These are phyloP conservation scores for Lagodon rhomboides DNA, from an alignment of 2,797 vertebrate genomes.

Conservation along the genomic window DNA sequence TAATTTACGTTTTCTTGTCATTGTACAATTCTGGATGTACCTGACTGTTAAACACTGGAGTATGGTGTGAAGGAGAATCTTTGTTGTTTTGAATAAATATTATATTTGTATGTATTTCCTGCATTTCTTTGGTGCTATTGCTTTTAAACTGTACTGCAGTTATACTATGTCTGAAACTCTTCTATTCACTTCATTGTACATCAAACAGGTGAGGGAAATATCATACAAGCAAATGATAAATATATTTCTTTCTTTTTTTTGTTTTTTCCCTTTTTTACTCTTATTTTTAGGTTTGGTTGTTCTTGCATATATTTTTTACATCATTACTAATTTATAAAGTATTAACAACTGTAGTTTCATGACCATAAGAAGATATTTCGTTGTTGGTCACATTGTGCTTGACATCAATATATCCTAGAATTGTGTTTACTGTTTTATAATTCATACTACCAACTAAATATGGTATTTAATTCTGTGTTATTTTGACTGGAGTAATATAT, in stretches of 20 bases:
- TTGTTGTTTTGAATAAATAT: conserved; percentile 32
- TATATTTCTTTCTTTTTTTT: background rate
- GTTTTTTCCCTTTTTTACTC: background rate
- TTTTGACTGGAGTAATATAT: conserved; percentile 31
- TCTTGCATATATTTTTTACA: background rate
- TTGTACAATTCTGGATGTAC: conserved; percentile 50
- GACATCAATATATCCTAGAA: background rate
- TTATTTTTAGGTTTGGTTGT: background rate
- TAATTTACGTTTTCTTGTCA: conserved; percentile 51
- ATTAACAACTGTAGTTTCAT: background rate
- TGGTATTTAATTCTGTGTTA: conserved; percentile 1
- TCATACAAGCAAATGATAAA: background rate
- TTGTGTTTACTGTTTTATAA: conserved; percentile 26
- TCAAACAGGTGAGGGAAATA: background rate
- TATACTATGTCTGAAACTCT: conserved; percentile 5
- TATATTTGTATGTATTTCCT: conserved; percentile 34
- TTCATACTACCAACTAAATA: conserved; percentile 3
- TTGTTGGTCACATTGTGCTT: background rate
- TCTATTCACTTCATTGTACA: background rate
- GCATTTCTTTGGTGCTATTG: conserved; percentile 59
- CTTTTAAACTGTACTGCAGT: conserved; percentile 9
- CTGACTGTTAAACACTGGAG: conserved; percentile 65
- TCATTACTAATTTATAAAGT: background rate
- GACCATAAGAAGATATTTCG: background rate
- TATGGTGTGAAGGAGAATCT: conserved; percentile 3